Evolutionary conservation across 2,888 invertebrate species (phyloP).

Genomic region (Imbricaverruca yamaguchii): DNA sequence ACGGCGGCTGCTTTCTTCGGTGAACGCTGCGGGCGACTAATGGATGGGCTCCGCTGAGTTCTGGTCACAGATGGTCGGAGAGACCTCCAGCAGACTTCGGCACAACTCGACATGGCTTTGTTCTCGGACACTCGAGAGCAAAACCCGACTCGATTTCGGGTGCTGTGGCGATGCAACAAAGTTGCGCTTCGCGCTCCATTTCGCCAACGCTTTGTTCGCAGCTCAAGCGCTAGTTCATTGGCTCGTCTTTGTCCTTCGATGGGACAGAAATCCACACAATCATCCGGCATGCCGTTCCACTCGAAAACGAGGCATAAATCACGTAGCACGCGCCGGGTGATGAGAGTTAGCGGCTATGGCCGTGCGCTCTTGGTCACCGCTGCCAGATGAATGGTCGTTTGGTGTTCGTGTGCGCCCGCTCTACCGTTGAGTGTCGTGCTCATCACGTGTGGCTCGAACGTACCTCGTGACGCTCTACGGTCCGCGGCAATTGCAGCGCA

Average conservation of each 20-base stretch:
- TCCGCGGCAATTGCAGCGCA: neutral
- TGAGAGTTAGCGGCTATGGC: neutral
- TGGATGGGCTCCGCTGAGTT: too few species aligned
- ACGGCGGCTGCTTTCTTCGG: too few species aligned
- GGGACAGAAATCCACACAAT: neutral
- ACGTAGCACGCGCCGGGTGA: neutral
- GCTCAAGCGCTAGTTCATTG: neutral
- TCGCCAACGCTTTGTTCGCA: neutral
- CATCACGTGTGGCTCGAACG: too few species aligned
- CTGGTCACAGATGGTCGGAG: too few species aligned
- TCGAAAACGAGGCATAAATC: neutral
- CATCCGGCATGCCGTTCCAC: neutral
- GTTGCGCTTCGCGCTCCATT: neutral
- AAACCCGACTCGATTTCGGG: too few species aligned
- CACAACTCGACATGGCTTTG: too few species aligned
- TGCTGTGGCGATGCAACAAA: neutral
- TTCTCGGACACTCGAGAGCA: too few species aligned
- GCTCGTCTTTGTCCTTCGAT: neutral
- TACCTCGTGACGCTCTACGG: neutral
- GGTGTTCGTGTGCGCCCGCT: too few species aligned
- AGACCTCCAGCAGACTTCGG: too few species aligned
- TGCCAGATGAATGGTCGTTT: too few species aligned
- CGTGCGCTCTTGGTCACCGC: neutral
- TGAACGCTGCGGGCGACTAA: too few species aligned
- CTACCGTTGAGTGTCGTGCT: too few species aligned